These are phyloP conservation scores for Liparis tanakae DNA, from an alignment of 2,797 vertebrate species.

Conservation along the genomic window DNA sequence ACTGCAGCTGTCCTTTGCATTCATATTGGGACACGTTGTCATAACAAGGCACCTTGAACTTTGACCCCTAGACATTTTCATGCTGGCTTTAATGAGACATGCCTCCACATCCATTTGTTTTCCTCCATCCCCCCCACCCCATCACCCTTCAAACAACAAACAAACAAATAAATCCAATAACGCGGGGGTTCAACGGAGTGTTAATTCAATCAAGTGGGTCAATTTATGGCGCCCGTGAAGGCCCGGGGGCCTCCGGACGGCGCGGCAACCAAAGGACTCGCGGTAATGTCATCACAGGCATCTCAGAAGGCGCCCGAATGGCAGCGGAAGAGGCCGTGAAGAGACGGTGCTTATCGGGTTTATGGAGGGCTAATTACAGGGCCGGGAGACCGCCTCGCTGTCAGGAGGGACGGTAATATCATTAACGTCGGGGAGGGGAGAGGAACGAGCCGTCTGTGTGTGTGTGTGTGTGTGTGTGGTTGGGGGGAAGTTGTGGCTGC, in stretches of 20 bases:
- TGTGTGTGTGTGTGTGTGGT: slow-evolving; percentile 8
- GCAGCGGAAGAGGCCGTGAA: slow-evolving; percentile 44
- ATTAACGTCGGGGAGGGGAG: slow-evolving; percentile 48
- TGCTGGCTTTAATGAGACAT: too few species aligned
- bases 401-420: slow-evolving; percentile 57
- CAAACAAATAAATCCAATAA: slow-evolving; percentile 53
- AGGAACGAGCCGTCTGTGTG: slow-evolving; percentile 26
- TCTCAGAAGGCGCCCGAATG: slow-evolving; percentile 52
- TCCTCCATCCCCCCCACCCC: slow-evolving; percentile 7
- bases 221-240: slow-evolving; percentile 57
- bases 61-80: too few species aligned
- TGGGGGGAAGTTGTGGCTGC: slow-evolving; percentile 43
- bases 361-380: slow-evolving; percentile 65
- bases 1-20: too few species aligned
- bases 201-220: slow-evolving; percentile 75
- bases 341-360: slow-evolving; percentile 59
- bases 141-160: slow-evolving; percentile 41
- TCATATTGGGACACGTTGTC: too few species aligned
- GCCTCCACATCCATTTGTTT: slow-evolving; percentile 4
- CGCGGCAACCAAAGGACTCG: slow-evolving; percentile 22
- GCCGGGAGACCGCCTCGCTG: slow-evolving; percentile 57
- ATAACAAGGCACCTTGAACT: too few species aligned
- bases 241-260: slow-evolving; percentile 36
- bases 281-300: slow-evolving; percentile 59
- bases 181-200: slow-evolving; percentile 57